Evolutionary conservation across 2,113 vertebrate species (phyloP).

Genomic region (Microcebus lehilahytsara): DNA sequence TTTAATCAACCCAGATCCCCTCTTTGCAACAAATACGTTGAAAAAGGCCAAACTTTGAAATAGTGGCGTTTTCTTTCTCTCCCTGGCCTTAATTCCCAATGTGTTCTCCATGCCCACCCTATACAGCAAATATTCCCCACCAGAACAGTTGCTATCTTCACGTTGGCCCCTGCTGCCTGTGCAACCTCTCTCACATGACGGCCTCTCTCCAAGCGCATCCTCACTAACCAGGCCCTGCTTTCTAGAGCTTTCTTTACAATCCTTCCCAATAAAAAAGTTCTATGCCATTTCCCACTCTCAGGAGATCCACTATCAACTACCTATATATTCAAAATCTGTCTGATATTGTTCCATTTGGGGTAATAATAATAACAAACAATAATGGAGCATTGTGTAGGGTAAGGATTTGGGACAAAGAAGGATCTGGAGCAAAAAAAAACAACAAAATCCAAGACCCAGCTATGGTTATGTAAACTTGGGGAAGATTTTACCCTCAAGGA

Average conservation of each 20-base stretch:
- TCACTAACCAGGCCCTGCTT: neutral
- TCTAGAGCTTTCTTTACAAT: neutral
- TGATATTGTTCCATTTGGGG: neutral
- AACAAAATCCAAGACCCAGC: neutral
- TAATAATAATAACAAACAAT: neutral
- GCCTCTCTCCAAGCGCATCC: neutral
- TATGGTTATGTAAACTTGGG: neutral
- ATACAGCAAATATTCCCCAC: neutral
- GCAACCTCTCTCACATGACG: accelerated
- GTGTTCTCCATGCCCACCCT: neutral
- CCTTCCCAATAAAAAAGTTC: neutral
- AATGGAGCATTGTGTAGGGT: neutral
- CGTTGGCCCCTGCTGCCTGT: neutral
- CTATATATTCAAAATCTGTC: neutral
- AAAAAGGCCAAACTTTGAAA: neutral
- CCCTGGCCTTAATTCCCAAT: too few relatives aligned
- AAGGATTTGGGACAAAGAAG: neutral
- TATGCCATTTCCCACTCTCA: neutral
- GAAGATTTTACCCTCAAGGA: neutral
- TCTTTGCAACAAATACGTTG: neutral
- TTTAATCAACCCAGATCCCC: neutral
- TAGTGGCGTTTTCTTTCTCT: neutral
- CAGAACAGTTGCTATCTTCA: neutral
- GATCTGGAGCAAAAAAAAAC: neutral
- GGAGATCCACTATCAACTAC: neutral